Base-by-base conservation (phyloP, 2,888 invertebrate species). In the Anaspis maculata region DNA sequence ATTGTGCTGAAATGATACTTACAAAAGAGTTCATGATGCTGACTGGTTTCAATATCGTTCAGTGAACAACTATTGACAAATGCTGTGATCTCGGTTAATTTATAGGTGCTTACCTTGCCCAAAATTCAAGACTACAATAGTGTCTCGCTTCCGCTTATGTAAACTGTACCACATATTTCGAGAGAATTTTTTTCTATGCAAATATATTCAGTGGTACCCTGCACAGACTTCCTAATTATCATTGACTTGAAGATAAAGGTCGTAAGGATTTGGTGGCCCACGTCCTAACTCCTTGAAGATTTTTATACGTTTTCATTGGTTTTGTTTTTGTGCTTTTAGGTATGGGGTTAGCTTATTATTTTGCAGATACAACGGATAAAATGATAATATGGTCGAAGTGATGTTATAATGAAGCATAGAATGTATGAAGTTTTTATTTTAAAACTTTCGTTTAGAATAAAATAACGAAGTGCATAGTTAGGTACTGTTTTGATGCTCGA, bases 1-100 rank as follows among this genome's bases (percentile, higher is more conserved):
- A 9, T 34, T 15, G 3, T 23, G n/a, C n/a, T n/a, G n/a, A n/a
- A n/a, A n/a, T n/a, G n/a, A n/a, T 23, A 37, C 41, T 41, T 25
- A 41, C 41, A 13, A 37, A 37, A 19, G 41, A 15, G 27, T 41
- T 34, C 41, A 41, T 41, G 34, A 15, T 41, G 32, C 15, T 32
- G 11, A 27, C 2, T 12, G 12, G 14, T n/a, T n/a, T n/a, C n/a
- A n/a, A n/a, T n/a, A n/a, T n/a, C n/a, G 19, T 4, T 29, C 13
- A 12, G 6, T 25, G 13, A 19, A 7, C 11, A 16, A 4, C 29
- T 32, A 32, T 13, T 31, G 13, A 28, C n/a, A 25, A 13, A 27
- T 31, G 22, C 27, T 12, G 15, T 32, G 27, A 12, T 27, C 13
- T 6, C 25, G 21, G 14, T 10, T 29, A 34, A 32, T 39, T 39